Conservation (phyloP, 2,113 vertebrate species). For the Psilopsiagon aymara region DNA sequence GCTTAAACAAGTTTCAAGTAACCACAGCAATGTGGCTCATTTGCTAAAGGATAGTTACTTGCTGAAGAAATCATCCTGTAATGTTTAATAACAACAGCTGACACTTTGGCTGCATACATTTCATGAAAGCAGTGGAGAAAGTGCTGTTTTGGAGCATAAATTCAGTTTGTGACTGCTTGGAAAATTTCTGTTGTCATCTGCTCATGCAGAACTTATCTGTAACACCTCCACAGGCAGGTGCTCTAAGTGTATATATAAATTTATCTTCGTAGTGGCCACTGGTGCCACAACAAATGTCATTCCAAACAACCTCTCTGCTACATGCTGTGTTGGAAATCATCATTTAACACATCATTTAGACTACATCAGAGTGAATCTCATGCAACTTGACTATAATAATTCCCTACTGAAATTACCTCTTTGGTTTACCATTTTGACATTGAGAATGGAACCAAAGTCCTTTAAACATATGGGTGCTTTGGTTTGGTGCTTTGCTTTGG, state of each 20-base stretch:
- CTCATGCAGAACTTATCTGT: slow-evolving; percentile 41
- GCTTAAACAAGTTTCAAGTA: neutral
- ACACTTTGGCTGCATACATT: neutral
- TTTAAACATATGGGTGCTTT: neutral
- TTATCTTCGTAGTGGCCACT: slow-evolving; percentile 46
- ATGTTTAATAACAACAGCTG: neutral
- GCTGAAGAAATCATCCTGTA: neutral
- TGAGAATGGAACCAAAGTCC: slow-evolving; percentile 31
- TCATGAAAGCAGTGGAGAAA: neutral
- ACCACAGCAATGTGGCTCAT: neutral
- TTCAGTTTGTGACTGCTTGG: neutral
- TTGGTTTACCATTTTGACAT: slow-evolving; percentile 46
- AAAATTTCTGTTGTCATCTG: slow-evolving; percentile 46
- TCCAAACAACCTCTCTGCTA: slow-evolving; percentile 70
- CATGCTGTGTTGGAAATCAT: slow-evolving; percentile 68
- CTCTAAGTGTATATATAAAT: slow-evolving; percentile 50
- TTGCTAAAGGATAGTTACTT: neutral
- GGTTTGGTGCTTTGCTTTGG: neutral
- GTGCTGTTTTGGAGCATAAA: neutral
- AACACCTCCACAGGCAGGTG: slow-evolving; percentile 55
- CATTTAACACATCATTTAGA: slow-evolving; percentile 74
- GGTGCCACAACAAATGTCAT: slow-evolving; percentile 65
- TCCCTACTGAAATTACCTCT: slow-evolving; percentile 58
- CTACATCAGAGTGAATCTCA: slow-evolving; percentile 68
- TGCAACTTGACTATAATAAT: slow-evolving; percentile 46